A percentile compares a stretch with the other conserved stretches of the same genome.
phyloP scores from a whole-genome alignment of 30 jellyfish, hydroid and myxozoan genomes.

The Cassiopea andromeda region DNA sequence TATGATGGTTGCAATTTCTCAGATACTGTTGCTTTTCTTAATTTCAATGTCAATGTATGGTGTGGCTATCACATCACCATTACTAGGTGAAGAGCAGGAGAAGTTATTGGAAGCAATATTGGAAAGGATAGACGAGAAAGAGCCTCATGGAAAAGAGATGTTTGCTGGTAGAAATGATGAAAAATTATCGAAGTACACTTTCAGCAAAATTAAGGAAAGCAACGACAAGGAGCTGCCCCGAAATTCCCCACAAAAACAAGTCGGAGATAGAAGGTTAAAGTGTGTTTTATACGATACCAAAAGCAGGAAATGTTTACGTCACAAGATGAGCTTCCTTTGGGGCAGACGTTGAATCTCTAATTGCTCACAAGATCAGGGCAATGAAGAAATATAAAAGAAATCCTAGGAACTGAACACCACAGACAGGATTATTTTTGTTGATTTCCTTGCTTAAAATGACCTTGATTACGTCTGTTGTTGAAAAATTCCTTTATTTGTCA shows the following conservation, averaged over 20 bases:
- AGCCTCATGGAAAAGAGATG: not conserved
- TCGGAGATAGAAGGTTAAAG: constrained; percentile 52
- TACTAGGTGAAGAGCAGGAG: not conserved
- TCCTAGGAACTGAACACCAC: no score
- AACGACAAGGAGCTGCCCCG: constrained; percentile 42
- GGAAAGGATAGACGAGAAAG: not conserved
- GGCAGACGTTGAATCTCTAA: constrained; percentile 9
- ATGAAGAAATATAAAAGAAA: no score
- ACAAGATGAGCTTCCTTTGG: constrained; percentile 59
- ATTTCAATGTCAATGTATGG: not conserved
- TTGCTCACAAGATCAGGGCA: no score
- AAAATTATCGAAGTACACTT: not conserved
- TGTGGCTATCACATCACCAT: not conserved
- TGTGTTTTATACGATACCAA: constrained; percentile 40
- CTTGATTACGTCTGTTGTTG: no score
- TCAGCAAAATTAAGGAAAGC: constrained; percentile 8
- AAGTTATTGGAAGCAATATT: constrained; percentile 4
- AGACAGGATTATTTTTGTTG: no score
- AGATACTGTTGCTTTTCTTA: not conserved
- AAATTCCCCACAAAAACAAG: constrained; percentile 9
- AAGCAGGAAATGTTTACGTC: constrained; percentile 53
- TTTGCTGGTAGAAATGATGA: not conserved
- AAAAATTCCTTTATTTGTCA: no score
- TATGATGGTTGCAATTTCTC: not conserved
- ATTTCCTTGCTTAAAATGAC: no score